phyloP scores from a whole-genome alignment of 1,140 invertebrate genomes.

The Drosophila nannoptera region DNA sequence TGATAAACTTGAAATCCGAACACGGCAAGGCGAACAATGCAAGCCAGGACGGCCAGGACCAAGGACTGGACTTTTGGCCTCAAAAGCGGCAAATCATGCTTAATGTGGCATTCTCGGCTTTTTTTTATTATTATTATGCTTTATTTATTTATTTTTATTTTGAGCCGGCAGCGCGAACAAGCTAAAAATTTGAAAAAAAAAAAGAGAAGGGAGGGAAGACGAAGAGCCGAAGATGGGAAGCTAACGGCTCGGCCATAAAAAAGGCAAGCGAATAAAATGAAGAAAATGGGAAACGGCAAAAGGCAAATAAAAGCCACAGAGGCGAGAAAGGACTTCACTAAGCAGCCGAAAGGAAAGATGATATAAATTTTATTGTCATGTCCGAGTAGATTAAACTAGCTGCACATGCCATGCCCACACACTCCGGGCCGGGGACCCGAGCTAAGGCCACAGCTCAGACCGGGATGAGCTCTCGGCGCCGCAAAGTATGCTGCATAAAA shows the following conservation, averaged over 20 bases:
- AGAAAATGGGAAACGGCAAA: constrained; percentile 27
- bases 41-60: neutral
- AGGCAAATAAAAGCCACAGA: constrained; percentile 70
- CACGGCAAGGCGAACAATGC: constrained; percentile 39
- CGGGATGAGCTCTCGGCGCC: constrained; percentile 33
- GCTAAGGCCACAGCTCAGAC: too few species aligned
- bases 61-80: constrained; percentile 54
- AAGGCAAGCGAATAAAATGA: constrained; percentile 67
- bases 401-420: constrained; percentile 46
- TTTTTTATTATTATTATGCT: constrained; percentile 49
- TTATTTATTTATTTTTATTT: constrained; percentile 58
- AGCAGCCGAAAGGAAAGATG: constrained; percentile 65
- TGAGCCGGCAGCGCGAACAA: constrained; percentile 56
- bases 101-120: constrained; percentile 72
- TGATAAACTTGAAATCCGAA: constrained; percentile 65
- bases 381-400: constrained; percentile 78
- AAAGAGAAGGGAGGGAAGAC: neutral
- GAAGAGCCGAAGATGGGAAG: constrained; percentile 40
- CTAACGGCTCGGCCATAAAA: constrained; percentile 46
- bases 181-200: constrained; percentile 58
- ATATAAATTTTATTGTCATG: constrained; percentile 78
- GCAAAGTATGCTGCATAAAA: constrained; percentile 66
- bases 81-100: constrained; percentile 75
- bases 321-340: constrained; percentile 74
- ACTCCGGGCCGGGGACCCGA: constrained; percentile 2